These are phyloP conservation scores for Anodontia alba DNA, from an alignment of 2,888 invertebrate species.

Conservation along the genomic window DNA sequence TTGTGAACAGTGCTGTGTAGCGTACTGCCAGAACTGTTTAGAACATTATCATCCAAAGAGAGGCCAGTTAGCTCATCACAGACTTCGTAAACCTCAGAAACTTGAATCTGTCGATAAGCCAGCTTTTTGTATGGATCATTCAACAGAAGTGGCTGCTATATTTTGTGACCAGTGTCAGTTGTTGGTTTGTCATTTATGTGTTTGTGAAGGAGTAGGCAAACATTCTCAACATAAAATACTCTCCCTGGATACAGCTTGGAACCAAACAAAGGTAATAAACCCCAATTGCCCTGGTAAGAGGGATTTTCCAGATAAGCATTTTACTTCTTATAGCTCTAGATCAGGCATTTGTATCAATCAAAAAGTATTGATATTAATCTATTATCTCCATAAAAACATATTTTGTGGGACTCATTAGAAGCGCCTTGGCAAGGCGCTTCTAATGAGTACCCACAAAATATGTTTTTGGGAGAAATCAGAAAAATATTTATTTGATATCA, in stretches of 20 bases:
- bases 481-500: too few species aligned
- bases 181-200: constrained; percentile 81
- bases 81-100: constrained; percentile 62
- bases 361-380: too few species aligned
- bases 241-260: constrained; percentile 78
- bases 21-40: constrained; percentile 80
- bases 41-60: constrained; percentile 78
- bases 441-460: too few species aligned
- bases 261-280: constrained; percentile 77
- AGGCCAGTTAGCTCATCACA: constrained; percentile 76
- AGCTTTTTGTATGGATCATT: constrained; percentile 77
- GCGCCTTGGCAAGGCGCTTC: too few species aligned
- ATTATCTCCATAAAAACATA: too few species aligned
- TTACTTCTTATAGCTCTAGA: background rate
- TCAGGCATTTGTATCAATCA: background rate
- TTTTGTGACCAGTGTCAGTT: constrained; percentile 80
- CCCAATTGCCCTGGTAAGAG: too few species aligned
- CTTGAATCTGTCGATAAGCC: constrained; percentile 57
- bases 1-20: constrained; percentile 81
- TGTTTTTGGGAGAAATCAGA: too few species aligned
- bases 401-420: too few species aligned
- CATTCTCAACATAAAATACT: constrained; percentile 81
- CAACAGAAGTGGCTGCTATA: constrained; percentile 73
- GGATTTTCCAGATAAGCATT: constrained; percentile 18
- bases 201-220: constrained; percentile 81